phyloP scores from a whole-genome alignment of 2,113 vertebrate genomes.

The Sitta europaea region DNA sequence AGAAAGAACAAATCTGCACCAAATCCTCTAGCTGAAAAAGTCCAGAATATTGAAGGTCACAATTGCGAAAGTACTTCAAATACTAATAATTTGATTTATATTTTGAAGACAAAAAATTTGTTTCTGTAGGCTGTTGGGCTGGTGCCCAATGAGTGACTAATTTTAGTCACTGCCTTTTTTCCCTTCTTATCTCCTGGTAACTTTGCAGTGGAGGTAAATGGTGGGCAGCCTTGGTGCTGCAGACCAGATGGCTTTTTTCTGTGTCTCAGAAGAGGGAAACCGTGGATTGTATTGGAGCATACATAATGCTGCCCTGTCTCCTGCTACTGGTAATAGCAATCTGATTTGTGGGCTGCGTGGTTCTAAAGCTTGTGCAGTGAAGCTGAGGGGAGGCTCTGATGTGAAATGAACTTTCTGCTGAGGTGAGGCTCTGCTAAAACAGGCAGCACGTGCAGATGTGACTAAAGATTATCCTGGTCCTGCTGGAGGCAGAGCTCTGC shows the following conservation, averaged over 20 bases:
- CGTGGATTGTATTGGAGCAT: not conserved
- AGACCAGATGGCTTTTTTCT: not conserved
- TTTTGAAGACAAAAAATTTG: not conserved
- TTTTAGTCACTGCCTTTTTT: not conserved
- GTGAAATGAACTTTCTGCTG: not conserved
- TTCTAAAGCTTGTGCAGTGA: not conserved
- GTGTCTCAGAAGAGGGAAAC: not conserved
- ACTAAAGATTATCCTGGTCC: not conserved
- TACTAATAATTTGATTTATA: not conserved
- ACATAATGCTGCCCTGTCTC: not conserved
- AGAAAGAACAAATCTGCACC: not conserved
- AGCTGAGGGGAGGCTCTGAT: not conserved
- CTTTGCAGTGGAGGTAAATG: conserved; percentile 21
- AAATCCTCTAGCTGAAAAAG: not conserved
- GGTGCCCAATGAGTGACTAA: not conserved
- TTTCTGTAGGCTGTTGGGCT: not conserved
- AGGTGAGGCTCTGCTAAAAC: not conserved
- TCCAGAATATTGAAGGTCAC: not conserved
- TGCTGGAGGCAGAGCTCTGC: not conserved
- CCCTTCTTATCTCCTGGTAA: not conserved
- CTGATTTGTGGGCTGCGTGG: not conserved
- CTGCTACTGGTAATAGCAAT: not conserved
- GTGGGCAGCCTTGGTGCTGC: not conserved
- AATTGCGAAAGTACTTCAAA: not conserved
- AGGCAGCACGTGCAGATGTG: not conserved